phyloP scores from a whole-genome alignment of 2,888 invertebrate genomes.

The Steinernema hermaphroditum region DNA sequence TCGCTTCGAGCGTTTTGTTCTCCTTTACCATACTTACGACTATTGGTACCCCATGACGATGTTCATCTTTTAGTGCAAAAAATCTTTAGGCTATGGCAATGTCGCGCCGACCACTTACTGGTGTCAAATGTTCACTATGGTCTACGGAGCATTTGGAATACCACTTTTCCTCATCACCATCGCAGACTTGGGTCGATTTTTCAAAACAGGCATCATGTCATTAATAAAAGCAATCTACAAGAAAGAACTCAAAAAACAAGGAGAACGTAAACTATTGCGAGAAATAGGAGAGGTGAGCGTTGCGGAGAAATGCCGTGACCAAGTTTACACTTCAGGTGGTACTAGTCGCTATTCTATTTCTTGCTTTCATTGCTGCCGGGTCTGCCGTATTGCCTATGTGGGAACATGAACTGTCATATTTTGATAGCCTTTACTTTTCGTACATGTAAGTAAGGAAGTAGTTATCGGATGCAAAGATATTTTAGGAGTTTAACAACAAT shows the following conservation, averaged over 20 bases:
- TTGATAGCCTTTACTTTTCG: conserved; percentile 64
- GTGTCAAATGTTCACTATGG: conserved; percentile 62
- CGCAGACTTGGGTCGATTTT: conserved; percentile 60
- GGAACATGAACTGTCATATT: conserved; percentile 62
- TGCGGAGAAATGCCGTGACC: background rate
- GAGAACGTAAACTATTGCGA: conserved; percentile 55
- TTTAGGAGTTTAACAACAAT: conserved; percentile 61
- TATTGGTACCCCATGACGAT: no score
- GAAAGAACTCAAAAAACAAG: conserved; percentile 60
- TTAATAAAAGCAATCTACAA: conserved; percentile 53
- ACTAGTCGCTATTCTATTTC: conserved; percentile 56
- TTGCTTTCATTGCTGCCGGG: conserved; percentile 60
- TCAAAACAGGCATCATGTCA: conserved; percentile 57
- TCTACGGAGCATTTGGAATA: conserved; percentile 63
- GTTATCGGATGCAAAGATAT: no score
- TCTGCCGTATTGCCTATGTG: conserved; percentile 62
- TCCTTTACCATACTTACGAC: conserved; percentile 64
- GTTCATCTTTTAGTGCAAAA: background rate
- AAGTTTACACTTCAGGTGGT: conserved; percentile 47
- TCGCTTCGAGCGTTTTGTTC: conserved; percentile 59
- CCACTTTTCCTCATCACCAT: conserved; percentile 64
- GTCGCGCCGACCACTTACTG: conserved; percentile 58
- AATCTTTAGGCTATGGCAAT: conserved; percentile 58
- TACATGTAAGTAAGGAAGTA: conserved; percentile 52
- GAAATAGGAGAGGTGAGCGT: conserved; percentile 58